These are phyloP conservation scores for Morinoia aosen DNA, from an alignment of 2,888 invertebrate genomes.

Conservation along the genomic window DNA sequence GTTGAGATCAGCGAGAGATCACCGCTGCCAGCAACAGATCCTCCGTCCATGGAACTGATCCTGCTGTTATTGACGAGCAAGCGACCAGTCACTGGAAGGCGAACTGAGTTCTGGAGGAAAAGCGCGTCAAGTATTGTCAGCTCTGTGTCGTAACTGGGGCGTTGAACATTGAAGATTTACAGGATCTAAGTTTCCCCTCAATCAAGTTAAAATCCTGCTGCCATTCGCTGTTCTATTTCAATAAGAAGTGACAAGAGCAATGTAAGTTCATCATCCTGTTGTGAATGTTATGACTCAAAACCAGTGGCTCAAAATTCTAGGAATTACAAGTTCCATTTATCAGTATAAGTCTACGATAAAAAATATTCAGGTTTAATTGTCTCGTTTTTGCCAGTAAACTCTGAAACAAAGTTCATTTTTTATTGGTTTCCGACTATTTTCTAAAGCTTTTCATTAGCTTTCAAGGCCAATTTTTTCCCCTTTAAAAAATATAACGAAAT, in stretches of 20 bases:
- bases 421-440: too few species aligned
- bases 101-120: conserved; percentile 16
- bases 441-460: too few species aligned
- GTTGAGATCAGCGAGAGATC: background rate
- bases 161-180: background rate
- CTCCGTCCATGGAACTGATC: conserved; percentile 31
- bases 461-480: too few species aligned
- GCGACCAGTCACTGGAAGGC: conserved; percentile 1
- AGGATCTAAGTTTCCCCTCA: background rate
- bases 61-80: conserved; percentile 22
- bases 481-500: background rate
- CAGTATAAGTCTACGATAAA: too few species aligned
- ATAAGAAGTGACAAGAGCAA: background rate
- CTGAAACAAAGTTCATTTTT: too few species aligned
- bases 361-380: too few species aligned
- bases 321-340: too few species aligned
- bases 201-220: background rate
- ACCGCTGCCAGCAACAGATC: conserved; percentile 14
- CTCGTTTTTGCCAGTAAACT: too few species aligned
- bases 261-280: background rate
- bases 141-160: background rate
- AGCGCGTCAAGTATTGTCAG: background rate
- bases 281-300: background rate
- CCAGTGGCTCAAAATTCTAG: background rate
- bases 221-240: too few species aligned